These are phyloP conservation scores for Scortum barcoo DNA, from an alignment of 2,113 vertebrate species.

Conservation along the genomic window DNA sequence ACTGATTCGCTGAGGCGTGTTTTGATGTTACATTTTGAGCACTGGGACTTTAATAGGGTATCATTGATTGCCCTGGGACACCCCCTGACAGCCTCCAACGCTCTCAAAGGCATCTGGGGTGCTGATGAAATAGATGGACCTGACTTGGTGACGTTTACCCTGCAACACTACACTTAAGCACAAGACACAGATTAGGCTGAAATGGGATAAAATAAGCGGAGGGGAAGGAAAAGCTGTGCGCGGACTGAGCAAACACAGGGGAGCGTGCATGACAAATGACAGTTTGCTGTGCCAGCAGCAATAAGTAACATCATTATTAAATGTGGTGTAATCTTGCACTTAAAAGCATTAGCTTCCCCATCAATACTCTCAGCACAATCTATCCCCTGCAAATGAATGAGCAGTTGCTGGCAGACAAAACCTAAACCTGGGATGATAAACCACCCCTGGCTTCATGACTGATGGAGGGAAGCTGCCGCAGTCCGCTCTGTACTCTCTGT, in stretches of 20 bases:
- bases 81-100: slow-evolving; percentile 53
- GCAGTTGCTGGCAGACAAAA: slow-evolving; percentile 67
- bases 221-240: neutral
- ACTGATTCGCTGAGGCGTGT: slow-evolving; percentile 44
- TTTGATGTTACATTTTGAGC: slow-evolving; percentile 62
- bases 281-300: slow-evolving; percentile 74
- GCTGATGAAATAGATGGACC: slow-evolving; percentile 71
- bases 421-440: slow-evolving; percentile 80
- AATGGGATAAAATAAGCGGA: slow-evolving; percentile 57
- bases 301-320: slow-evolving; percentile 83
- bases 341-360: slow-evolving; percentile 79
- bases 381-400: slow-evolving; percentile 79
- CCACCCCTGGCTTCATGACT: slow-evolving; percentile 71
- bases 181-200: slow-evolving; percentile 56
- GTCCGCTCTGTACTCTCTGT: slow-evolving; percentile 69
- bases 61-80: slow-evolving; percentile 60
- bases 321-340: slow-evolving; percentile 82
- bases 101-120: slow-evolving; percentile 64
- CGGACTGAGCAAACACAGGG: slow-evolving; percentile 57
- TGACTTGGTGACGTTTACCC: slow-evolving; percentile 54
- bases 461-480: slow-evolving; percentile 71
- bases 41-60: slow-evolving; percentile 59
- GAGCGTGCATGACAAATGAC: slow-evolving; percentile 70
- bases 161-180: slow-evolving; percentile 35
- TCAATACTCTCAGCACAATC: slow-evolving; percentile 77